phyloP scores from a whole-genome alignment of 2,888 invertebrate genomes.

The Idaea dimidiata region DNA sequence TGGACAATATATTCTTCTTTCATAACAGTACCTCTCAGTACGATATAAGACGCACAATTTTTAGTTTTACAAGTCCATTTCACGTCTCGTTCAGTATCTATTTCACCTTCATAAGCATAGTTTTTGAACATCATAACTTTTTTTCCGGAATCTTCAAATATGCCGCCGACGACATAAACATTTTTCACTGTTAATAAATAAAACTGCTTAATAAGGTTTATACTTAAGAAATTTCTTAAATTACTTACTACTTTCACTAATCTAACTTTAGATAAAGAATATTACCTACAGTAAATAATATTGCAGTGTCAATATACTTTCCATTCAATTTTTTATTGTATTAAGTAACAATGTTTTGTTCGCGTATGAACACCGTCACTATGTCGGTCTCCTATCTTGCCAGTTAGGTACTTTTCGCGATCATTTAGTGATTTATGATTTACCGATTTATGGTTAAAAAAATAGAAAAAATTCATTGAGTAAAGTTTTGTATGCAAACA shows the following conservation, averaged over 20 bases:
- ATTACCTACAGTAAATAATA: no score
- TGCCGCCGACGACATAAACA: constrained; percentile 39
- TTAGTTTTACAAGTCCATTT: constrained; percentile 15
- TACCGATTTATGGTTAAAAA: no score
- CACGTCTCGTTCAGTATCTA: constrained; percentile 4
- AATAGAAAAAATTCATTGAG: no score
- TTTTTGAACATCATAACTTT: constrained; percentile 40
- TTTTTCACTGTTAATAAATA: constrained; percentile 5
- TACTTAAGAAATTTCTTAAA: neutral
- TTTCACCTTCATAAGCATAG: constrained; percentile 34
- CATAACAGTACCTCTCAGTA: constrained; percentile 35
- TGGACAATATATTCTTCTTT: constrained; percentile 30
- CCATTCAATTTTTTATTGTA: no score
- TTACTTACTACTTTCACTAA: neutral
- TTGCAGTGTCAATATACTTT: no score
- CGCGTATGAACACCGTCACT: no score
- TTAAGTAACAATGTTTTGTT: no score
- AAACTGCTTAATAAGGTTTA: neutral
- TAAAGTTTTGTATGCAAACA: no score
- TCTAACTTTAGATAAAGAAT: neutral
- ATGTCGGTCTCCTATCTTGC: no score
- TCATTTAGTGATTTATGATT: no score
- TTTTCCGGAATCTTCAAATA: constrained; percentile 37
- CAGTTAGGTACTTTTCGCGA: no score
- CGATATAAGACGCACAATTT: constrained; percentile 36